A percentile compares a stretch with the other conserved stretches of the same genome.
phyloP scores from a whole-genome alignment of 2,797 vertebrate species.

The Chelon auratus region DNA sequence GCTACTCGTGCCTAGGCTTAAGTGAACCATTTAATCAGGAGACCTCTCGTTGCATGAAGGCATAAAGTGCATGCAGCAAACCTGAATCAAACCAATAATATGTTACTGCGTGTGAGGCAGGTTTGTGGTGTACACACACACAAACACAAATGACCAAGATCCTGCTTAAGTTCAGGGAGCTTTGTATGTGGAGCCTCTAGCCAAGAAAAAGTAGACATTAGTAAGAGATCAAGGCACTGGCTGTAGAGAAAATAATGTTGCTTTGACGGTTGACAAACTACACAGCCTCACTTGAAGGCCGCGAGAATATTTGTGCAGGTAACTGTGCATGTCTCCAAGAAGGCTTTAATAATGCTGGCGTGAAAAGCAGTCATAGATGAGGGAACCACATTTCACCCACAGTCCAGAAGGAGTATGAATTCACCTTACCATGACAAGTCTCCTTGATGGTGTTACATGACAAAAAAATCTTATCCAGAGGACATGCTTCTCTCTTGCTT shows the following conservation, averaged over 20 bases:
- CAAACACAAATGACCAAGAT: not conserved
- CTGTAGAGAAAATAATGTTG: not conserved
- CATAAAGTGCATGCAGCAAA: slow-evolving; percentile 5
- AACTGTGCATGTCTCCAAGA: not conserved
- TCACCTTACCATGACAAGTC: not conserved
- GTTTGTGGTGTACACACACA: not conserved
- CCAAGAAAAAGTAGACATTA: not conserved
- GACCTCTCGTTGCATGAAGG: not conserved
- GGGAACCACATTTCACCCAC: not conserved
- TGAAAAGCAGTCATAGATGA: not conserved
- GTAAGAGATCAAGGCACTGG: not conserved
- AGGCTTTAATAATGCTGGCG: not conserved
- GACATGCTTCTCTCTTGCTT: not conserved
- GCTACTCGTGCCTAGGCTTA: slow-evolving; percentile 3
- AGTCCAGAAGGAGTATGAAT: not conserved
- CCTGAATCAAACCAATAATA: slow-evolving; percentile 11
- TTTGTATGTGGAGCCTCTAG: not conserved
- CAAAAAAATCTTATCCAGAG: no score
- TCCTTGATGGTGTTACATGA: not conserved
- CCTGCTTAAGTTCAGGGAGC: not conserved
- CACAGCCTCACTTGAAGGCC: no score
- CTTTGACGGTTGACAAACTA: not conserved
- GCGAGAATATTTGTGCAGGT: not conserved
- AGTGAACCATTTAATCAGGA: slow-evolving; percentile 25
- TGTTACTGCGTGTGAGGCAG: not conserved